Evolutionary conservation across 2,888 invertebrate species (phyloP).

Genomic region (Iselma pallidipennis): DNA sequence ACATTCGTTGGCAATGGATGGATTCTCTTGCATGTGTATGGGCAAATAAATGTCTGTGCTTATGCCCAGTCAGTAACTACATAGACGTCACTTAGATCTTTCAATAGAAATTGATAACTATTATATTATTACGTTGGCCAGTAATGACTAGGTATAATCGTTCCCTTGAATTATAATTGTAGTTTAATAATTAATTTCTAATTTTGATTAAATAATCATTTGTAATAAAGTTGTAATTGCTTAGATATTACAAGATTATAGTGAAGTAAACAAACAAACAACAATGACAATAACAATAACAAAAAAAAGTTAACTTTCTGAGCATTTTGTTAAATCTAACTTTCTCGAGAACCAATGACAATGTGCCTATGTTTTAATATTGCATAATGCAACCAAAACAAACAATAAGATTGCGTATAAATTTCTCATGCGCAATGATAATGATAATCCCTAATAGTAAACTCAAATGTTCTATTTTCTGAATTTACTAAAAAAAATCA

Average conservation of each 20-base stretch:
- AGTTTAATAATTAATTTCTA: neutral
- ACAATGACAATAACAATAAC: neutral
- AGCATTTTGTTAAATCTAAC: slow-evolving; percentile 8
- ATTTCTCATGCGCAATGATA: slow-evolving; percentile 14
- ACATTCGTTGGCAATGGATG: too few species aligned
- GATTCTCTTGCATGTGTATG: too few species aligned
- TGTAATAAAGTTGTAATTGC: neutral
- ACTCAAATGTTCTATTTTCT: neutral
- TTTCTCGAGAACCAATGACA: slow-evolving; percentile 15
- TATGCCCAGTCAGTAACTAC: too few species aligned
- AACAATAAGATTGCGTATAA: slow-evolving; percentile 19
- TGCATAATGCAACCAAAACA: slow-evolving; percentile 16
- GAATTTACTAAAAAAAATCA: neutral
- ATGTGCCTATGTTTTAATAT: slow-evolving; percentile 16
- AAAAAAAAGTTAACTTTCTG: slow-evolving; percentile 6
- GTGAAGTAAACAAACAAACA: neutral
- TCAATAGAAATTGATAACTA: too few species aligned
- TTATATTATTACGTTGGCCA: too few species aligned
- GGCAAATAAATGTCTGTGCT: too few species aligned
- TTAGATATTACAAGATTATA: neutral
- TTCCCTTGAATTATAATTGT: neutral
- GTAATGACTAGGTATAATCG: too few species aligned
- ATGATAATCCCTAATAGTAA: neutral
- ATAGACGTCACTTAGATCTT: too few species aligned
- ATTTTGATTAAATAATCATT: neutral